These are phyloP conservation scores for Calameuta filiformis DNA, from an alignment of 2,888 invertebrate genomes.

Conservation along the genomic window DNA sequence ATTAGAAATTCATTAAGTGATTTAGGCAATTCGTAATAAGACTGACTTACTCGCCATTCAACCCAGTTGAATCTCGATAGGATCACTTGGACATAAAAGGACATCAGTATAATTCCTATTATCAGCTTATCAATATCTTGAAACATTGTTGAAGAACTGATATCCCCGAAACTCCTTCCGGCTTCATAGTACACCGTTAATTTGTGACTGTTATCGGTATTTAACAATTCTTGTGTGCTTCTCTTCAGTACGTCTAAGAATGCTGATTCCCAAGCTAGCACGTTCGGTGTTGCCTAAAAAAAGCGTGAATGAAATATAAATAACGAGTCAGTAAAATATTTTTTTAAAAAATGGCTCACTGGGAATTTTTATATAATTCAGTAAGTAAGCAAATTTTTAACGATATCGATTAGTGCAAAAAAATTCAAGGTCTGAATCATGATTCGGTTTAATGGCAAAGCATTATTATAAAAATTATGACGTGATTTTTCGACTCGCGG, in stretches of 20 bases:
- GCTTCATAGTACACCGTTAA: slow-evolving; percentile 53
- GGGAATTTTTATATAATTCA: not conserved
- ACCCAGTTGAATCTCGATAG: slow-evolving; percentile 81
- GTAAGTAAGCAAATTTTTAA: not conserved
- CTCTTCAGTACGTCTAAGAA: slow-evolving; percentile 44
- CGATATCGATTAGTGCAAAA: not conserved
- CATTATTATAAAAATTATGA: not conserved
- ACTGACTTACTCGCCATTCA: slow-evolving; percentile 73
- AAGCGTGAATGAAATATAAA: not conserved
- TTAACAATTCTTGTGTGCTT: slow-evolving; percentile 35
- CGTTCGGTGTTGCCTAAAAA: slow-evolving; percentile 54
- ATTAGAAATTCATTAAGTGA: not conserved
- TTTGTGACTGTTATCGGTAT: slow-evolving; percentile 22
- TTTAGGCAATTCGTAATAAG: not conserved
- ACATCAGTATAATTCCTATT: slow-evolving; percentile 77
- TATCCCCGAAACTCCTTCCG: slow-evolving; percentile 77
- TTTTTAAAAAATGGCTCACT: not conserved
- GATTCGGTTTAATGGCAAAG: not conserved
- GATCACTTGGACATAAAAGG: slow-evolving; percentile 78
- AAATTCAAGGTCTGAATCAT: not conserved
- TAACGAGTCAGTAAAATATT: not conserved
- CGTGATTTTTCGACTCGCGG: too few species aligned
- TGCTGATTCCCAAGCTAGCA: slow-evolving; percentile 54
- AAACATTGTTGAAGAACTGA: slow-evolving; percentile 77
- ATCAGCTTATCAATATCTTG: slow-evolving; percentile 78